phyloP scores from a whole-genome alignment of 2,113 vertebrate species.

The Castor canadensis region DNA sequence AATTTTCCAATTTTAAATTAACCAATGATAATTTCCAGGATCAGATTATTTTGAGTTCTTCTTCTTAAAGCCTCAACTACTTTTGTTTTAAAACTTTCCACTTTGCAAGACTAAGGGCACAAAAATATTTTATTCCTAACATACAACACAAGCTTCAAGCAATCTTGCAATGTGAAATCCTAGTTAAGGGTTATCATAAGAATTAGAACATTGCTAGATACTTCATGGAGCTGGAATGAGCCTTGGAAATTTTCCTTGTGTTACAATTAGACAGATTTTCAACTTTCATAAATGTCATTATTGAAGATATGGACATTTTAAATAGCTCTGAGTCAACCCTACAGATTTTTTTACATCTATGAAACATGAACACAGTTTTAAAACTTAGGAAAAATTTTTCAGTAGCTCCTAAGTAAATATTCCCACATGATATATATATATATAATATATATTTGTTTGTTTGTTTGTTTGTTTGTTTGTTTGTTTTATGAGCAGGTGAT shows the following conservation, averaged over 20 bases:
- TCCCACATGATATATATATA: no score
- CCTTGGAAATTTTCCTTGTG: not conserved
- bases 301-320: not conserved
- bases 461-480: no score
- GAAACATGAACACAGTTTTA: not conserved
- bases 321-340: not conserved
- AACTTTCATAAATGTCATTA: not conserved
- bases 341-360: not conserved
- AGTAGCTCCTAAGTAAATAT: not conserved
- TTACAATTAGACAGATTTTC: not conserved
- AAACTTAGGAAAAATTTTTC: not conserved
- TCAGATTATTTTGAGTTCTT: not conserved
- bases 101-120: not conserved
- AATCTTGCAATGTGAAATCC: not conserved
- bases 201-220: not conserved
- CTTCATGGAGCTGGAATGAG: not conserved
- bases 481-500: no score
- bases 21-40: not conserved
- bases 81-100: not conserved
- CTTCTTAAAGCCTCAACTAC: not conserved
- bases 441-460: no score
- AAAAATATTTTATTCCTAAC: not conserved
- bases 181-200: not conserved
- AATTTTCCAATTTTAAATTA: conserved; percentile 45
- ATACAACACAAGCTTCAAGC: not conserved